Percentiles rank a stretch among this genome's conserved stretches.
These are phyloP conservation scores for Zaprionus tsacasi DNA, from an alignment of 1,140 invertebrate genomes.

Conservation along the genomic window DNA sequence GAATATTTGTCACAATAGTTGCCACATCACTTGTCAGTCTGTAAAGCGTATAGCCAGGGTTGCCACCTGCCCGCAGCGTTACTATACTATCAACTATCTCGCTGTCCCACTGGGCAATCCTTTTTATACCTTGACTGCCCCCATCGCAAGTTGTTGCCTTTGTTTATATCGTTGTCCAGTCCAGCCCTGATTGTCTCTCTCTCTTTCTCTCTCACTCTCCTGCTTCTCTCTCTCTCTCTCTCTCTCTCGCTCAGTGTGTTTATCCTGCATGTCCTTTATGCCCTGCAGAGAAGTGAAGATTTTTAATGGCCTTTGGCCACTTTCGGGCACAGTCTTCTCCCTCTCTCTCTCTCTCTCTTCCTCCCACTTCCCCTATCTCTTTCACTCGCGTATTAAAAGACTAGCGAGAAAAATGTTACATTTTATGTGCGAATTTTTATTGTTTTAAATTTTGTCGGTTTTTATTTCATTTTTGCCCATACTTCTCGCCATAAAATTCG, in stretches of 20 bases:
- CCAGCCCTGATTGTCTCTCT: slow-evolving; percentile 14
- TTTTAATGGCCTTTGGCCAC: slow-evolving; percentile 64
- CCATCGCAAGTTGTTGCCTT: neutral
- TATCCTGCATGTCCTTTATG: neutral
- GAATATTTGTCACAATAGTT: too few relatives aligned
- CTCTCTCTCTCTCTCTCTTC: neutral
- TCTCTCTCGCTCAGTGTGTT: neutral
- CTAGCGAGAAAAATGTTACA: slow-evolving; percentile 42
- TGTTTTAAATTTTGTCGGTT: slow-evolving; percentile 65
- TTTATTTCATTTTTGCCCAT: slow-evolving; percentile 16
- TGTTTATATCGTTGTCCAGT: slow-evolving; percentile 17
- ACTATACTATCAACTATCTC: neutral
- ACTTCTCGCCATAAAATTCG: slow-evolving; percentile 6
- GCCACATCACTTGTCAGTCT: neutral
- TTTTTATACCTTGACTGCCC: slow-evolving; percentile 16
- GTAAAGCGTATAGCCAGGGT: neutral
- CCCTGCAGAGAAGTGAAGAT: slow-evolving; percentile 33
- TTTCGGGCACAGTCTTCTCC: slow-evolving; percentile 21
- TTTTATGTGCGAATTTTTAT: slow-evolving; percentile 75
- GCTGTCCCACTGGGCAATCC: slow-evolving; percentile 13
- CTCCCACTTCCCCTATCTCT: neutral
- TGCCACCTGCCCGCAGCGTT: neutral
- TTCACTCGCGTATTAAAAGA: slow-evolving; percentile 50
- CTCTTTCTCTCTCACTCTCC: neutral
- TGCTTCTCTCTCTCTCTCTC: neutral